Percentiles rank a stretch among this genome's conserved stretches.
Conservation (phyloP, 2,888 invertebrate species). For the Nasonia oneida region DNA sequence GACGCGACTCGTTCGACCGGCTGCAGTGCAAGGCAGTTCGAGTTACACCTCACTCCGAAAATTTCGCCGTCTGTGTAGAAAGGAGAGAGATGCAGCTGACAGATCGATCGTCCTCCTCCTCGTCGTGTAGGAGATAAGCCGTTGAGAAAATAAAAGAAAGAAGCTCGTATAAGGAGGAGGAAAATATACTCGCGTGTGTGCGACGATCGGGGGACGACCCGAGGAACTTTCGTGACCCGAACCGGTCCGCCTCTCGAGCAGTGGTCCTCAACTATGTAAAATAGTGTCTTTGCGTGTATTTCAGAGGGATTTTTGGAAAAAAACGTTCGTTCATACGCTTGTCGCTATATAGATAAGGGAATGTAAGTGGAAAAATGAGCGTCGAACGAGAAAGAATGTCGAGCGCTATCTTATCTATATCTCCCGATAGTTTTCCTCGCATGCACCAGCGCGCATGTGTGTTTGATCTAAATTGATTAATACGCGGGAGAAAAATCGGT, state of each 20-base stretch:
- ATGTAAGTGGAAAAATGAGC: neutral
- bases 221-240: constrained; percentile 72
- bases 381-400: neutral
- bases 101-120: constrained; percentile 39
- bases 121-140: constrained; percentile 19
- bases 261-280: constrained; percentile 71
- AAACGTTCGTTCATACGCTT: neutral
- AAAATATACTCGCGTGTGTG: neutral
- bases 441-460: neutral
- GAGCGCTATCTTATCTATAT: neutral
- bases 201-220: constrained; percentile 40
- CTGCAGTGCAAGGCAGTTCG: constrained; percentile 12
- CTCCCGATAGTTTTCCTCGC: neutral
- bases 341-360: neutral
- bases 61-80: neutral
- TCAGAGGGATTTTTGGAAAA: too few species aligned
- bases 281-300: neutral
- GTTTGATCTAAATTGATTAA: neutral
- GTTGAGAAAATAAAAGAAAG: constrained; percentile 39
- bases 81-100: constrained; percentile 25
- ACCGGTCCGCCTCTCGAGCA: constrained; percentile 75
- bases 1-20: constrained; percentile 32
- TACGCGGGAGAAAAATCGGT: neutral
- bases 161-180: constrained; percentile 37
- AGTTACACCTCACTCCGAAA: constrained; percentile 31